Base-by-base conservation (phyloP, 2,797 vertebrate species). In the Lepus oiostolus region DNA sequence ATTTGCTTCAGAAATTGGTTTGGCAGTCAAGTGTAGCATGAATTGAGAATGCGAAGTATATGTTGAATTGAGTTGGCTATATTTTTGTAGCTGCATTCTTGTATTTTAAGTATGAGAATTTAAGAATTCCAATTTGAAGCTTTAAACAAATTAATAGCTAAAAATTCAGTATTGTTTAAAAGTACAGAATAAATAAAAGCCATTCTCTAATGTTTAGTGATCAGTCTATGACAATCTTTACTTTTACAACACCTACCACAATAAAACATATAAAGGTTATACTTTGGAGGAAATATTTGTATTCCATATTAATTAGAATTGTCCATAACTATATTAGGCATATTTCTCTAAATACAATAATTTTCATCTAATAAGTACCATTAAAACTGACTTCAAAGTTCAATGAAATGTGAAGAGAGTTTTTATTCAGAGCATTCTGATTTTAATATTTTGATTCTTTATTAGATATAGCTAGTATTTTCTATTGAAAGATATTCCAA, bases 41-140 rank as follows among this genome's bases (percentile, higher is more conserved):
- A 91, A 65, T 63, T 65, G 17, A 94, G 32, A 87, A 81, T 47
- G 77, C 7, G 62, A 24, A 85, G 0, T 26, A 10, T 58, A 17
- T 50, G 11, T 50, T 67, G 7, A 11, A 50, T 42, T 93, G 70
- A 93, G 28, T 70, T 76, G 24, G 5, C 3, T 16, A 13, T 85
- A 47, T 62, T 88, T 92, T 93, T 79, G 38, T 85, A 75, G 54
- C 22, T 86, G 50, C 93, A 80, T 83, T 67, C 32, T 72, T 95
- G 1, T 54, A 54, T 70, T 82, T 90, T 88, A 52, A 50, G 2
- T 80, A 35, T 74, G 17, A 71, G 4, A 63, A 88, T 10, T 80
- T 47, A 88, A 80, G 8, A 93, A 22, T 77, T 90, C 14, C 32
- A 71, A 50, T 95, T 89, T 90, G 16, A 88, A 85, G 38, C 4